Conservation (phyloP, 2,888 invertebrate genomes). For the Dryobota labecula region DNA sequence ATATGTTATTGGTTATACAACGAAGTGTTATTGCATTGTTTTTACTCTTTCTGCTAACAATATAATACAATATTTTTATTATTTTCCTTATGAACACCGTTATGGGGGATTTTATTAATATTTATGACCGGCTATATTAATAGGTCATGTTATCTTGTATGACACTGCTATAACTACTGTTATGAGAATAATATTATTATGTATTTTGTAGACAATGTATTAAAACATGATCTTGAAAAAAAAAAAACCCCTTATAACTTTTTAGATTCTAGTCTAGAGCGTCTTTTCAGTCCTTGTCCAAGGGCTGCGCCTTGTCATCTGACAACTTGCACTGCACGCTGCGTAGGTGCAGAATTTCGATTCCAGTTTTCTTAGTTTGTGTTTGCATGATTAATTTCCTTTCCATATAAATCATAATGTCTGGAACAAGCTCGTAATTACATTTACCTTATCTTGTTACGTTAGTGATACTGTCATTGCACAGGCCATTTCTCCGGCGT, state of each 20-base stretch:
- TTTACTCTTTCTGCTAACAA: constrained; percentile 1
- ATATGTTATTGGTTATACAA: neutral
- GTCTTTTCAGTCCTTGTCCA: neutral
- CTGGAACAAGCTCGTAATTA: neutral
- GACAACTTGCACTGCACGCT: neutral
- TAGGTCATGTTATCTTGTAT: constrained; percentile 6
- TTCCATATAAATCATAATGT: constrained; percentile 1
- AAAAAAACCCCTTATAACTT: too few relatives aligned
- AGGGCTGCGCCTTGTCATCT: neutral
- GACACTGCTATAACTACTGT: neutral
- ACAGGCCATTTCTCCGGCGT: neutral
- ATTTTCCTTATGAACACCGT: constrained; percentile 22
- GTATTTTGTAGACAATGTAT: neutral
- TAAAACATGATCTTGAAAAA: neutral
- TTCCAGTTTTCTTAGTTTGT: neutral
- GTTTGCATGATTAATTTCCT: neutral
- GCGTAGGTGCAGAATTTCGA: neutral
- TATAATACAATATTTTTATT: constrained; percentile 24
- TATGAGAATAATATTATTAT: neutral
- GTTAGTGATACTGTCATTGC: neutral
- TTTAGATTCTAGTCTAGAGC: neutral
- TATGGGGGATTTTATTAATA: constrained; percentile 1
- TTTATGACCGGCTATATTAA: neutral
- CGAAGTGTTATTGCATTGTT: constrained; percentile 9
- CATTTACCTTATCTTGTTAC: neutral